Percentiles rank a stretch among this genome's conserved stretches.
Evolutionary conservation across 2,888 invertebrate genomes (phyloP).

Genomic region (Rosalia funebris): DNA sequence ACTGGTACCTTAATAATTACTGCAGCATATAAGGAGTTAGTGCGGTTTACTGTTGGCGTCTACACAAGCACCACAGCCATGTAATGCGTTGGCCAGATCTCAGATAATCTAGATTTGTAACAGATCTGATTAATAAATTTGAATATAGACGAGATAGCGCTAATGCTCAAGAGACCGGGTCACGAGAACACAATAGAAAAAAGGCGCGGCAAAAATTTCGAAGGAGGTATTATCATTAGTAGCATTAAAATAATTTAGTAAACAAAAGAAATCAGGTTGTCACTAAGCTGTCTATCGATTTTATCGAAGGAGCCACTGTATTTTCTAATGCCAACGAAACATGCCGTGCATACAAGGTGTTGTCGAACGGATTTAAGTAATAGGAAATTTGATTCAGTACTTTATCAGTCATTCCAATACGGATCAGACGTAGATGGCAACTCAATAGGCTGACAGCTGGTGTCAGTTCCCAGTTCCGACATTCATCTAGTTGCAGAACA

Average conservation of each 20-base stretch:
- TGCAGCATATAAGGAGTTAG: neutral
- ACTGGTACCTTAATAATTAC: conserved; percentile 1
- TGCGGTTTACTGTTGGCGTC: neutral
- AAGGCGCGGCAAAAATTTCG: conserved; percentile 28
- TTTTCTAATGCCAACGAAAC: conserved; percentile 21
- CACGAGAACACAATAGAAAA: conserved; percentile 27
- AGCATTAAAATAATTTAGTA: conserved; percentile 32
- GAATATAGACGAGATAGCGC: conserved; percentile 39
- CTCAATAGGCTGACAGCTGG: no score
- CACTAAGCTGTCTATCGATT: conserved; percentile 29
- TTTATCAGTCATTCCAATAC: no score
- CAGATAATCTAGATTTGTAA: conserved; percentile 27
- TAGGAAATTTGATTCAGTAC: no score
- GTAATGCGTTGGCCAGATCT: conserved; percentile 12
- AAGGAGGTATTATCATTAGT: conserved; percentile 35
- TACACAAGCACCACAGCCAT: neutral
- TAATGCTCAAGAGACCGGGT: conserved; percentile 8
- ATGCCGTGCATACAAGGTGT: conserved; percentile 5
- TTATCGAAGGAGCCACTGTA: conserved; percentile 29
- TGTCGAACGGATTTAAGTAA: conserved; percentile 9
- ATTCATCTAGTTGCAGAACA: no score
- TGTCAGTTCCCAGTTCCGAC: no score
- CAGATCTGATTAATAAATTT: conserved; percentile 39
- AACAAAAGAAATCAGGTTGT: conserved; percentile 33
- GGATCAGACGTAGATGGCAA: no score